Conservation (phyloP, 2,888 invertebrate genomes). For the Tinea trinotella region DNA sequence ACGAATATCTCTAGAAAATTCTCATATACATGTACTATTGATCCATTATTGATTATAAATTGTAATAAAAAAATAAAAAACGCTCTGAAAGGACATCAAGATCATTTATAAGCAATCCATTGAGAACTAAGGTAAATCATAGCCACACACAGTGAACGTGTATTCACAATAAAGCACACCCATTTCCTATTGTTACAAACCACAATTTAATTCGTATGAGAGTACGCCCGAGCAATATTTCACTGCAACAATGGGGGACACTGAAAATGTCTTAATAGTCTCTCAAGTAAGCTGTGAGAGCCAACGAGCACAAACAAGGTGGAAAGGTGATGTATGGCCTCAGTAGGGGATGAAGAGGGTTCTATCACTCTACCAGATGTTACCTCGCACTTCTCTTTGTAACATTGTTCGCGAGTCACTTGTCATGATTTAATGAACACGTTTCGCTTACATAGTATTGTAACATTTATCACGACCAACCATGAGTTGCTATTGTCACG, state of each 20-base stretch:
- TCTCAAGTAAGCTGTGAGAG: constrained; percentile 37
- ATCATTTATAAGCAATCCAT: constrained; percentile 21
- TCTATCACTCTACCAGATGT: constrained; percentile 38
- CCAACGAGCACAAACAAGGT: constrained; percentile 20
- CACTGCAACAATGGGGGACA: constrained; percentile 39
- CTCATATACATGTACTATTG: too few species aligned
- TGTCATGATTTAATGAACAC: not conserved
- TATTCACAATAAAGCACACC: constrained; percentile 17
- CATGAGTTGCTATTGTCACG: not conserved
- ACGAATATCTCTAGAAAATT: too few species aligned
- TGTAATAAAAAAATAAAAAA: not conserved
- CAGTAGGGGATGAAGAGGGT: constrained; percentile 37
- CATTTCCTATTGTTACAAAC: constrained; percentile 20
- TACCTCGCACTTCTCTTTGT: constrained; percentile 1
- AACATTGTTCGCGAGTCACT: not conserved
- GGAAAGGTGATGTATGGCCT: constrained; percentile 37
- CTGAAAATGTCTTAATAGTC: constrained; percentile 46
- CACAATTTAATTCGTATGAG: constrained; percentile 16
- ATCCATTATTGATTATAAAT: not conserved
- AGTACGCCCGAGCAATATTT: constrained; percentile 44
- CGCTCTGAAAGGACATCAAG: not conserved
- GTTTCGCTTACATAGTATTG: not conserved
- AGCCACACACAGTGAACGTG: constrained; percentile 16
- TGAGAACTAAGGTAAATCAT: constrained; percentile 20
- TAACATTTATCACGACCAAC: not conserved